Conservation (phyloP, 2,888 invertebrate species). For the Salticus scenicus region DNA sequence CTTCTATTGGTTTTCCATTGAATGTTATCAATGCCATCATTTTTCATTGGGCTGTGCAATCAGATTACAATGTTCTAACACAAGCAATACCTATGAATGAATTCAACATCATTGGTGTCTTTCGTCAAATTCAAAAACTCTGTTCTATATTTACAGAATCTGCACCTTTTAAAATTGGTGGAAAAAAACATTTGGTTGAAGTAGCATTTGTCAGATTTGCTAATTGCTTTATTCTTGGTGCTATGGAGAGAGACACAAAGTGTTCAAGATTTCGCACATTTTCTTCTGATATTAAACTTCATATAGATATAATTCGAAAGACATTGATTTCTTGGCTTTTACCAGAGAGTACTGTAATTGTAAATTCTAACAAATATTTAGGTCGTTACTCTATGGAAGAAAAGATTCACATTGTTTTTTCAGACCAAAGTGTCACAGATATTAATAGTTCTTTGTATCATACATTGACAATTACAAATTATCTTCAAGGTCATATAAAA, state of each 20-base stretch:
- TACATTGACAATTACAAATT: constrained; percentile 38
- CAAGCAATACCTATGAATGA: constrained; percentile 38
- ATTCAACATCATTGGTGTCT: constrained; percentile 45
- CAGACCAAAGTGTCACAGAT: constrained; percentile 22
- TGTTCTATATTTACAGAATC: constrained; percentile 36
- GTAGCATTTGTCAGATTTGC: constrained; percentile 85
- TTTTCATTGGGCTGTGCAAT: constrained; percentile 59
- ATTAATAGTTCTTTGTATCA: constrained; percentile 15
- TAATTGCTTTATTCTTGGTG: constrained; percentile 90
- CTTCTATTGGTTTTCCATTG: constrained; percentile 40
- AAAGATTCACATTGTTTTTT: background rate
- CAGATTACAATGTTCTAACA: constrained; percentile 22
- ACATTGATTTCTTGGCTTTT: constrained; percentile 45
- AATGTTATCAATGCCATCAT: constrained; percentile 30
- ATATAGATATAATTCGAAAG: background rate
- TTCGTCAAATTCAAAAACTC: constrained; percentile 54
- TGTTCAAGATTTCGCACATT: constrained; percentile 84
- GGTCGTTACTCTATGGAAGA: constrained; percentile 1
- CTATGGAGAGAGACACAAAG: constrained; percentile 85
- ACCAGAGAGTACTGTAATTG: constrained; percentile 24
- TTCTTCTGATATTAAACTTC: constrained; percentile 1
- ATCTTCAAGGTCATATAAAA: constrained; percentile 56
- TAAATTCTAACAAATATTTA: constrained; percentile 25
- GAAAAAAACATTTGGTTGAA: constrained; percentile 71
- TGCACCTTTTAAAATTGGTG: constrained; percentile 65